Percentiles rank a stretch among this genome's conserved stretches.
phyloP scores from a whole-genome alignment of 2,113 vertebrate species.

The Coptodon bakossiorum region DNA sequence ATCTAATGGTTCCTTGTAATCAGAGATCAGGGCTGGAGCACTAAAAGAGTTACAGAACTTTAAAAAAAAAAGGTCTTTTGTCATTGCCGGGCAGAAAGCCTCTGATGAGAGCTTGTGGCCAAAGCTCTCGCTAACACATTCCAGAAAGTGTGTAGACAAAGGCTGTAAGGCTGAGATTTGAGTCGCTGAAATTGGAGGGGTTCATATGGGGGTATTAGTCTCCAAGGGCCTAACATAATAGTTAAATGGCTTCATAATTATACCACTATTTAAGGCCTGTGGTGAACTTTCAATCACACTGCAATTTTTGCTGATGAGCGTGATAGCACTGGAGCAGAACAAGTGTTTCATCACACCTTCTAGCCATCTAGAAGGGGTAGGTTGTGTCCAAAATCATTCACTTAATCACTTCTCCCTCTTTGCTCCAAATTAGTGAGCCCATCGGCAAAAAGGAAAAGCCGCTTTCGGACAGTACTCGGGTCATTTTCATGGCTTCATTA shows the following conservation, averaged over 20 bases:
- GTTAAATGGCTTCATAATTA: conserved; percentile 47
- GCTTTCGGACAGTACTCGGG: neutral
- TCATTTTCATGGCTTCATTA: neutral
- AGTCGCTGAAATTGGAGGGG: conserved; percentile 36
- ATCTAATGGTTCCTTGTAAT: conserved; percentile 6
- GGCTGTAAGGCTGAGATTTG: neutral
- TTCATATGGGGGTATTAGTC: conserved; percentile 4
- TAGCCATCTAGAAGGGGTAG: neutral
- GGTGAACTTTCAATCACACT: conserved; percentile 11
- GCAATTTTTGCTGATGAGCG: conserved; percentile 30
- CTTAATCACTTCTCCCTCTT: neutral
- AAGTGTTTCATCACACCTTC: neutral
- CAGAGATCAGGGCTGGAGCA: conserved; percentile 11
- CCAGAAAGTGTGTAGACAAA: conserved; percentile 30
- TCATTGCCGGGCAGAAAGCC: conserved; percentile 1
- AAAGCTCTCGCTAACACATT: conserved; percentile 40
- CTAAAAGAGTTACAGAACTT: conserved; percentile 8
- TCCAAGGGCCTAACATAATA: conserved; percentile 25
- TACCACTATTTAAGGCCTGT: conserved; percentile 14
- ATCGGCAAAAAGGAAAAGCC: neutral
- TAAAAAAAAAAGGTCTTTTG: conserved; percentile 24
- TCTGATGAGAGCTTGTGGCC: conserved; percentile 4
- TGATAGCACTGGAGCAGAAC: conserved; percentile 31
- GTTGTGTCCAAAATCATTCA: neutral
- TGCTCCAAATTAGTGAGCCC: neutral